These are phyloP conservation scores for Cherax quadricarinatus DNA, from an alignment of 1,140 invertebrate species.

Conservation along the genomic window DNA sequence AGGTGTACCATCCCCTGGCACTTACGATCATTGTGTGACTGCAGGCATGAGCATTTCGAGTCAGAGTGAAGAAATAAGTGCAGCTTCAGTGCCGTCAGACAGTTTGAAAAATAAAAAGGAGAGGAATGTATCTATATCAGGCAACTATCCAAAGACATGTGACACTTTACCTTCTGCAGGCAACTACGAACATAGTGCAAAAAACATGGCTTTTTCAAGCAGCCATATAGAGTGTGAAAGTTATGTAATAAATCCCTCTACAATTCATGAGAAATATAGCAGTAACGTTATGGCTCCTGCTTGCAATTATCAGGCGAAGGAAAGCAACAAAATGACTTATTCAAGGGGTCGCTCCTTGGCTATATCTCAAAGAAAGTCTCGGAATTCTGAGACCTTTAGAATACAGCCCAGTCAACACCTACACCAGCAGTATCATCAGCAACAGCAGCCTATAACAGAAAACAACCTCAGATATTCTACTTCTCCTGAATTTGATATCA, in stretches of 20 bases:
- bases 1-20: background rate
- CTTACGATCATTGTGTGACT: background rate
- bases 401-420: background rate
- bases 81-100: background rate
- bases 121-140: background rate
- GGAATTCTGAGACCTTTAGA: background rate
- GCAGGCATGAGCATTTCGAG: background rate
- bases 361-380: background rate
- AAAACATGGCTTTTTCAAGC: background rate
- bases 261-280: background rate
- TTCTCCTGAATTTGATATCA: conserved; percentile 1
- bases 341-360: background rate
- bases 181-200: conserved; percentile 1
- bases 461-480: background rate
- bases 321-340: background rate
- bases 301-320: background rate
- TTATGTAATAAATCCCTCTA: background rate
- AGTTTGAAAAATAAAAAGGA: background rate
- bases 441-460: background rate
- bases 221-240: background rate
- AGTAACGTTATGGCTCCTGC: background rate
- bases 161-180: background rate
- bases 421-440: background rate
- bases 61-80: background rate
- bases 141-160: background rate